These are phyloP conservation scores for Scaptomyza hsui DNA, from an alignment of 1,140 invertebrate genomes.

Conservation along the genomic window DNA sequence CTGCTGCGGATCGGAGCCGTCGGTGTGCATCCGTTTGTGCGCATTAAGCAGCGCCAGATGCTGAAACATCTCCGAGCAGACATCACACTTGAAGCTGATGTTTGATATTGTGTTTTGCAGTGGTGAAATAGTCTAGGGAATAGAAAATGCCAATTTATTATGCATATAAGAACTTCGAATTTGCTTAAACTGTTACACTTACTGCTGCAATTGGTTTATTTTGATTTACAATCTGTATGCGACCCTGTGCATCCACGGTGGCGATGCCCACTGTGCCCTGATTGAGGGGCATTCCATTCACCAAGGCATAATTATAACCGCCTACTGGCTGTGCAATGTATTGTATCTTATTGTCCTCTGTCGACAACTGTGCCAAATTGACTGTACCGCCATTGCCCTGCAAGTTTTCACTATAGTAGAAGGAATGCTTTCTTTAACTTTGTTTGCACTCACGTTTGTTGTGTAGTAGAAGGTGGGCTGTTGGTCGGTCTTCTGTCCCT, in stretches of 20 bases:
- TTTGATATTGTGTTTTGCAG: constrained; percentile 88
- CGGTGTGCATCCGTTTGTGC: constrained; percentile 91
- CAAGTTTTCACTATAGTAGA: not conserved
- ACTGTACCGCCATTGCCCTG: constrained; percentile 85
- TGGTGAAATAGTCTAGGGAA: constrained; percentile 2
- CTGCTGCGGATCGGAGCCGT: constrained; percentile 79
- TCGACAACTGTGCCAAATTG: constrained; percentile 87
- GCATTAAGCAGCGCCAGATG: constrained; percentile 91
- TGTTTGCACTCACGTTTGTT: constrained; percentile 86
- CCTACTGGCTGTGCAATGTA: constrained; percentile 89
- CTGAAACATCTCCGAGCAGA: constrained; percentile 92
- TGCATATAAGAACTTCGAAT: no score
- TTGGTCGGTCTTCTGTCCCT: constrained; percentile 83
- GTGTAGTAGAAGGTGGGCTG: constrained; percentile 88
- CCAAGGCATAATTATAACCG: constrained; percentile 87
- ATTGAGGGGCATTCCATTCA: constrained; percentile 86
- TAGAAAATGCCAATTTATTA: not conserved
- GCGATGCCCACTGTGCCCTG: constrained; percentile 80
- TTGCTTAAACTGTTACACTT: no score
- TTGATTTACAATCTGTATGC: constrained; percentile 83
- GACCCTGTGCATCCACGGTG: constrained; percentile 80
- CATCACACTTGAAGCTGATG: constrained; percentile 93
- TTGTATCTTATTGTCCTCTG: constrained; percentile 88
- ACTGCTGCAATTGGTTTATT: constrained; percentile 82
- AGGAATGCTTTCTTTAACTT: not conserved